phyloP scores from a whole-genome alignment of 2,113 vertebrate genomes.

The Onychostoma macrolepis region DNA sequence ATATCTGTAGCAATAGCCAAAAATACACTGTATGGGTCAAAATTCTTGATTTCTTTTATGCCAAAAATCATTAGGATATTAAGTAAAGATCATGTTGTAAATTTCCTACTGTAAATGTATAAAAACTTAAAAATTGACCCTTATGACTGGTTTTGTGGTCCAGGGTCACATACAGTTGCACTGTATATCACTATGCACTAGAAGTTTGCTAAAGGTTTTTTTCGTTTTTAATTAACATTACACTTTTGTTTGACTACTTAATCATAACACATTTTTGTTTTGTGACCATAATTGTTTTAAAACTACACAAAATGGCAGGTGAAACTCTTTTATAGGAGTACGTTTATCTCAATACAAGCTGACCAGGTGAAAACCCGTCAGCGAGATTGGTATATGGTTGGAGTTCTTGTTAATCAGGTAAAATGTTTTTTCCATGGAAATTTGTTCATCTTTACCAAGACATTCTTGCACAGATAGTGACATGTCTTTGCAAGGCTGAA shows the following conservation, averaged over 20 bases:
- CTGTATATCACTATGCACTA: not conserved
- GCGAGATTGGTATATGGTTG: not conserved
- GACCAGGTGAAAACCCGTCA: not conserved
- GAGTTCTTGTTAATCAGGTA: not conserved
- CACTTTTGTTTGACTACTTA: too few relatives aligned
- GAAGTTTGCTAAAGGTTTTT: not conserved
- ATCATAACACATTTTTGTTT: not conserved
- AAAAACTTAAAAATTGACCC: too few relatives aligned
- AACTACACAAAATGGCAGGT: not conserved
- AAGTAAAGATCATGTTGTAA: too few relatives aligned
- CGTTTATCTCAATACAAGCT: not conserved
- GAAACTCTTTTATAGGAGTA: not conserved
- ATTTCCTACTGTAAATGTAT: too few relatives aligned
- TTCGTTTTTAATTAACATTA: fast-evolving
- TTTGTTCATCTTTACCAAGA: not conserved
- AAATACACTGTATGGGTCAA: too few relatives aligned
- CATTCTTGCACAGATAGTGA: not conserved
- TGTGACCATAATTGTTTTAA: not conserved
- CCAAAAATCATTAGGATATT: too few relatives aligned
- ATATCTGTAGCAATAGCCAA: too few relatives aligned
- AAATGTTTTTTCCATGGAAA: not conserved
- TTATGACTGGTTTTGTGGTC: too few relatives aligned
- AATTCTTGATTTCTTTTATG: too few relatives aligned
- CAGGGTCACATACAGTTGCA: not conserved
- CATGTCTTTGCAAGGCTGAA: not conserved